Base-by-base conservation (phyloP, 2,113 vertebrate genomes). In the Tupaia chinensis region DNA sequence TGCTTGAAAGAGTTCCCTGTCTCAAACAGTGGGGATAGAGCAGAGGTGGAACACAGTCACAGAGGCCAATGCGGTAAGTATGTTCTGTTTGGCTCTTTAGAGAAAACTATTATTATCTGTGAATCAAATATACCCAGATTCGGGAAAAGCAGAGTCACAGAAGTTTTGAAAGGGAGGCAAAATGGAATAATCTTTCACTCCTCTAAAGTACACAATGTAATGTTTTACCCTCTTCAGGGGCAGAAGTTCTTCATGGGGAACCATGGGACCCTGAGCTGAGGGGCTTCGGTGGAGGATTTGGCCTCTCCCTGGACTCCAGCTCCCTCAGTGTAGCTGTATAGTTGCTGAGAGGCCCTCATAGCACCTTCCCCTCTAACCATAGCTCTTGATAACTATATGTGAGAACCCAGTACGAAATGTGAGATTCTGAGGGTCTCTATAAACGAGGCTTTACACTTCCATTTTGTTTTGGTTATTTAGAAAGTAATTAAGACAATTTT, bases 1-100 rank as follows among this genome's bases (percentile, higher is more conserved):
- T 94, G 80, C 93, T 87, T 89, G 66, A 66, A 96, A 95, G 66
- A 92, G 7, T 1, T 3, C 17, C 60, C 77, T 80, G 70, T 97
- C 65, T 54, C 94, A 72, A 34, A 20, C 84, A 96, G 63, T 32
- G 56, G 58, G 54, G 93, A 61, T 23, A 19, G 23, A 70, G 68
- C 73, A 34, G 3, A 25, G 17, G 86, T 15, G n/a, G 65, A 44
- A 44, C 63, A 94, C 27, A 96, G 69, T 81, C 79, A 60, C 63
- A 60, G 88, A 89, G 27, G 32, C 44, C 23, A 76, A 7, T 53
- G 17, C 29, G 73, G 13, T 77, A 68, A 85, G 61, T 5, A 63
- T 16, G 12, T 61, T 66, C 25, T 66, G 77, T 97, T 63, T 70
- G 44, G 56, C 44, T 92, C 80, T 89, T 63, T 70, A 73, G 58